Evolutionary conservation across 92 coral and sea anemone species (phyloP).

Genomic region (Epizoanthus stellaris): DNA sequence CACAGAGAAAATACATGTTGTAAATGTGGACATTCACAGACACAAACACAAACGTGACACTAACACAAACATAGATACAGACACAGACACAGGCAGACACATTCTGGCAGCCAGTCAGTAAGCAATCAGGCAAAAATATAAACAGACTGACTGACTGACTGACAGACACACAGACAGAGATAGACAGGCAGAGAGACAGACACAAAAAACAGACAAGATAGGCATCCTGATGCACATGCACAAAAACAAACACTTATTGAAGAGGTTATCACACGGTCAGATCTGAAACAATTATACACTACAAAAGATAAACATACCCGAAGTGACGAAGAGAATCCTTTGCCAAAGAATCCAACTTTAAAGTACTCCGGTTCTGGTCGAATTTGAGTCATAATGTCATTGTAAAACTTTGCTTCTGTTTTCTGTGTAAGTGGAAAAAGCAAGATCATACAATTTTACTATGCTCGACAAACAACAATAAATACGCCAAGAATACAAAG

Average conservation of each 20-base stretch:
- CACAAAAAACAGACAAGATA: background rate
- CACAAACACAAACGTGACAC: too few species aligned
- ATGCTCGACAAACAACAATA: background rate
- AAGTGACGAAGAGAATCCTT: constrained; percentile 86
- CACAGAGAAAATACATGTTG: too few species aligned
- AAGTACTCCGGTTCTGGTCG: constrained; percentile 96
- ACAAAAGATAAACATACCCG: constrained; percentile 61
- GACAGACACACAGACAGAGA: background rate
- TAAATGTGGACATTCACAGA: too few species aligned
- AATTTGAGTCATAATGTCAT: constrained; percentile 82
- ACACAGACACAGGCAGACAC: background rate
- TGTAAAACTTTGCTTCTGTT: constrained; percentile 86
- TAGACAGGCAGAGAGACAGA: background rate
- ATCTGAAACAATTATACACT: background rate
- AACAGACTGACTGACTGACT: background rate
- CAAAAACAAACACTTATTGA: background rate
- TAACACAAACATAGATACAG: too few species aligned
- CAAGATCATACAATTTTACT: background rate
- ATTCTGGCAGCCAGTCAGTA: background rate
- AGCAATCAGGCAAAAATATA: background rate
- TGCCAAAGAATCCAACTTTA: constrained; percentile 92
- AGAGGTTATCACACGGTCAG: background rate
- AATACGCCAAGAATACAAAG: background rate
- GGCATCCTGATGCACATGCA: background rate
- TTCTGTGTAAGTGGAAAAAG: constrained; percentile 44